Conservation (phyloP, 2,888 invertebrate species). For the Yponomeuta evonymella region DNA sequence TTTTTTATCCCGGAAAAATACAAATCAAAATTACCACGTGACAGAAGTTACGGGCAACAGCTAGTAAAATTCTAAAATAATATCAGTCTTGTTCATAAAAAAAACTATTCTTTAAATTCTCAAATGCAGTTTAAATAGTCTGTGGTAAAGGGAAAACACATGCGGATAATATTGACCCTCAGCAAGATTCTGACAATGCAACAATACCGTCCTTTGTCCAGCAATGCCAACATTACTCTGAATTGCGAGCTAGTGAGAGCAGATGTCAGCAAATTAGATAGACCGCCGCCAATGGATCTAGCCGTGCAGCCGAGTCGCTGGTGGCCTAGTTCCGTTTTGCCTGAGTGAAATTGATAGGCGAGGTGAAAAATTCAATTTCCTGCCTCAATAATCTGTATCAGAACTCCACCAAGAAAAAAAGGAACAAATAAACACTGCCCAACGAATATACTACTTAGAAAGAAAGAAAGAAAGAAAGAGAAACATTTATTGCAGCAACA, state of each 20-base stretch:
- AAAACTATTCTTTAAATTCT: too few relatives aligned
- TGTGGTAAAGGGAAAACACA: not conserved
- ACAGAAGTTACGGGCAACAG: too few relatives aligned
- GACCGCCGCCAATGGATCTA: not conserved
- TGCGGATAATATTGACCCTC: not conserved
- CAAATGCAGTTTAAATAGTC: too few relatives aligned
- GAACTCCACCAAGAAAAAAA: not conserved
- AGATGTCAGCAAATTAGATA: not conserved
- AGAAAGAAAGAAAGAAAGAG: too few relatives aligned
- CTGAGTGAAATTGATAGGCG: slow-evolving; percentile 8
- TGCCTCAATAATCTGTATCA: not conserved
- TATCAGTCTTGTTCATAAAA: too few relatives aligned
- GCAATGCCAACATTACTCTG: not conserved
- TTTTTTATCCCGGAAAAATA: too few relatives aligned
- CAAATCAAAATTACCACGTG: too few relatives aligned
- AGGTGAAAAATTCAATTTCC: slow-evolving; percentile 5
- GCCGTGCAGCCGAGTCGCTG: not conserved
- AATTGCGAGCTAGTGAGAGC: not conserved
- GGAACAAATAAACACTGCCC: not conserved
- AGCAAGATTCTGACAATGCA: not conserved
- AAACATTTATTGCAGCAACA: too few relatives aligned
- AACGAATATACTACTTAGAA: not conserved
- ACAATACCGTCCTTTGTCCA: not conserved
- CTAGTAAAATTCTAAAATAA: too few relatives aligned
- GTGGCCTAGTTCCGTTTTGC: slow-evolving; percentile 20